Conservation (phyloP, 2,888 invertebrate genomes). For the Nipponacmea schrenckii region DNA sequence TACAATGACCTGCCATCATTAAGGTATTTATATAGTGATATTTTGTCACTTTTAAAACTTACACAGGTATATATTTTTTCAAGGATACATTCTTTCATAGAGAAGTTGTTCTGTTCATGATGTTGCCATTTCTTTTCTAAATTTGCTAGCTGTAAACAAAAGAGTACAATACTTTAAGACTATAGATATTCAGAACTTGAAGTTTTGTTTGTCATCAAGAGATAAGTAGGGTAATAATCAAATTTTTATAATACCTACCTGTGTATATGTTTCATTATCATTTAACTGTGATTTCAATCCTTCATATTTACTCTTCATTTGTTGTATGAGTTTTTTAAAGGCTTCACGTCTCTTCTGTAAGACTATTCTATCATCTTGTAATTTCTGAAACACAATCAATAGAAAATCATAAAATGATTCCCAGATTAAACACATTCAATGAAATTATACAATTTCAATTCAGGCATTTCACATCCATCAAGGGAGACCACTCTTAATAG, state of each 20-base stretch:
- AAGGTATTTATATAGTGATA: too few relatives aligned
- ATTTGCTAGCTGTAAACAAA: constrained; percentile 73
- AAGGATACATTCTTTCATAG: constrained; percentile 76
- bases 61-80: not conserved
- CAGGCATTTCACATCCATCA: too few relatives aligned
- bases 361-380: constrained; percentile 59
- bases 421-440: not conserved
- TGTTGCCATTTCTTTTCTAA: constrained; percentile 79
- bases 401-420: not conserved
- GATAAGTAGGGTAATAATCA: too few relatives aligned
- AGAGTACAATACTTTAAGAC: not conserved
- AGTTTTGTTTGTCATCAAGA: too few relatives aligned
- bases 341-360: constrained; percentile 61
- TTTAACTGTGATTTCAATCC: constrained; percentile 73
- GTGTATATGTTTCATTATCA: constrained; percentile 76
- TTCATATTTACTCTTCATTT: constrained; percentile 61
- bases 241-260: constrained; percentile 56
- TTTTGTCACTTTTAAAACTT: too few relatives aligned
- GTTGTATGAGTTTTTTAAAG: constrained; percentile 60
- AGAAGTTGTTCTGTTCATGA: constrained; percentile 77
- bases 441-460: too few relatives aligned
- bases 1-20: too few relatives aligned
- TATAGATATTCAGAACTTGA: too few relatives aligned
- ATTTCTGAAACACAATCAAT: constrained; percentile 51
- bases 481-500: too few relatives aligned